Evolutionary conservation across 2,113 vertebrate species (phyloP).

Genomic region (Geothlypis trichas): DNA sequence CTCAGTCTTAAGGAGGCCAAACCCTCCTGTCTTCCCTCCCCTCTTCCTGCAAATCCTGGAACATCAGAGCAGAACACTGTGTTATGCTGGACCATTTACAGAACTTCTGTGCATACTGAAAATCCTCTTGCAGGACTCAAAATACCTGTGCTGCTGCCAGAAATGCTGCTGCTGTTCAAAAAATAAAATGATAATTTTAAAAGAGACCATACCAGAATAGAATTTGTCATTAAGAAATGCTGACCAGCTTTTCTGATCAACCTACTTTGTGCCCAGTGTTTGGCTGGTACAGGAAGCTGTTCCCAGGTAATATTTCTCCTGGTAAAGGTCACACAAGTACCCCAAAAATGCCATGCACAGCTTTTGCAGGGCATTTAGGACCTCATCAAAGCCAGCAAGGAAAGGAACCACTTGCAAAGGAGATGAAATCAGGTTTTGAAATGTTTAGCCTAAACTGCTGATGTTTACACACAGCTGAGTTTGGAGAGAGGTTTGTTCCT

Average conservation of each 20-base stretch:
- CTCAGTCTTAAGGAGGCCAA: not conserved
- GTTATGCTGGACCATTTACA: not conserved
- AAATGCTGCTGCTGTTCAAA: not conserved
- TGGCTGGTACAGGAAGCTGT: not conserved
- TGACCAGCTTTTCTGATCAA: not conserved
- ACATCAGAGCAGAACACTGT: not conserved
- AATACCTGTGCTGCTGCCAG: not conserved
- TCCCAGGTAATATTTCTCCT: not conserved
- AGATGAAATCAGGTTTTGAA: not conserved
- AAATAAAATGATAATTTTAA: not conserved
- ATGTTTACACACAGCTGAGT: not conserved
- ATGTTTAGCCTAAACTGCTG: not conserved
- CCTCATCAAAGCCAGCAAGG: not conserved
- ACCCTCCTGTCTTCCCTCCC: not conserved
- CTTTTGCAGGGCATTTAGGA: not conserved
- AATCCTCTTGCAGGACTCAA: not conserved
- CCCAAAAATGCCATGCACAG: not conserved
- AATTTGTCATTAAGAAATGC: not conserved
- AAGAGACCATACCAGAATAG: not conserved
- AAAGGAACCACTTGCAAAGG: not conserved
- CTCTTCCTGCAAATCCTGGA: not conserved
- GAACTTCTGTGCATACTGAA: not conserved
- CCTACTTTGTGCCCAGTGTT: not conserved
- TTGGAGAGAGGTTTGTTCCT: not conserved
- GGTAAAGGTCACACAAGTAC: conserved; percentile 4